A percentile compares a stretch with the other conserved stretches of the same genome.
Evolutionary conservation across 2,113 vertebrate species (phyloP).

Genomic region (Tragelaphus scriptus): DNA sequence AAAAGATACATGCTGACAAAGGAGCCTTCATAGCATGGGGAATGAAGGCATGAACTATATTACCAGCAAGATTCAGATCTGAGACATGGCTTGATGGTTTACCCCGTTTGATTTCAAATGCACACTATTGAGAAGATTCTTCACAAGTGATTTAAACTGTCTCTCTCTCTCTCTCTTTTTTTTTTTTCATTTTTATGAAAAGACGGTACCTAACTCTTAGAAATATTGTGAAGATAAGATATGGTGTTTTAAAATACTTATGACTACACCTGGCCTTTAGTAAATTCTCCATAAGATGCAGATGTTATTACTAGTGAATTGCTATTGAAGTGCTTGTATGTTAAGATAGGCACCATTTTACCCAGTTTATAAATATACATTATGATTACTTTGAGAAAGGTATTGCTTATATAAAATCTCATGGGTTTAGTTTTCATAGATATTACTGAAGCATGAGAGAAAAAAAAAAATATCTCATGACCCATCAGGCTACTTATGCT

Average conservation of each 20-base stretch:
- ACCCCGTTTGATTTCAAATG: background rate
- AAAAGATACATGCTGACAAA: background rate
- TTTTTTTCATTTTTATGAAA: background rate
- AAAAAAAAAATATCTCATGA: background rate
- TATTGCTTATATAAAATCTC: background rate
- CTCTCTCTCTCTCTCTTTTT: background rate
- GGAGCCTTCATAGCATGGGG: background rate
- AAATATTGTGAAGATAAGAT: background rate
- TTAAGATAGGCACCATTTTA: background rate
- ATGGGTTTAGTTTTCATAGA: background rate
- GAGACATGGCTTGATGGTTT: background rate
- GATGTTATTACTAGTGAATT: background rate
- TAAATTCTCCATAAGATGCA: background rate
- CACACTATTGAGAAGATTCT: background rate
- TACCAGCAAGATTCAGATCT: background rate
- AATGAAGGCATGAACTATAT: background rate
- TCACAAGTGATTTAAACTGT: background rate
- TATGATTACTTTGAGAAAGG: background rate
- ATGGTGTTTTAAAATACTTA: background rate
- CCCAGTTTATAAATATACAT: background rate
- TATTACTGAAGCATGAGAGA: background rate
- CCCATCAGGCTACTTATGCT: background rate
- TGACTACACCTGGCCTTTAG: background rate
- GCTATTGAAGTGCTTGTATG: background rate
- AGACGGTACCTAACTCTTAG: background rate